These are phyloP conservation scores for Taeniopygia guttata DNA, from an alignment of 2,797 vertebrate genomes.

Conservation along the genomic window DNA sequence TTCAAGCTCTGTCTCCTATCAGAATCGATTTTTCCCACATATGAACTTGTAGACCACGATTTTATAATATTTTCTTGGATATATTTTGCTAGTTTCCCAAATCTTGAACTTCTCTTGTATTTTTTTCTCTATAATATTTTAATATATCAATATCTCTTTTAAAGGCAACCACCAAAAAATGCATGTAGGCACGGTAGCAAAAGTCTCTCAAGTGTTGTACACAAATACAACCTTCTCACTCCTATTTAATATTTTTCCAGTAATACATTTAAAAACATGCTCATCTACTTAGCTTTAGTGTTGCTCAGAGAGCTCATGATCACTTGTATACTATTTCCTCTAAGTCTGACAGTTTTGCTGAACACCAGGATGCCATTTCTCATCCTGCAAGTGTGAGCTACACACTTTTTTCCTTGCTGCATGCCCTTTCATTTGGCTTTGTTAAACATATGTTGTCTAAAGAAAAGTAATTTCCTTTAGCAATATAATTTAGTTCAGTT, in stretches of 20 bases:
- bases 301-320: background rate
- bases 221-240: background rate
- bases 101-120: background rate
- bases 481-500: background rate
- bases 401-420: background rate
- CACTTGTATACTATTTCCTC: background rate
- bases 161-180: background rate
- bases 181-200: background rate
- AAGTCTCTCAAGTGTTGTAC: background rate
- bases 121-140: background rate
- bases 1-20: background rate
- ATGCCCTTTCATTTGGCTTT: background rate
- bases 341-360: background rate
- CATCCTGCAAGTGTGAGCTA: background rate
- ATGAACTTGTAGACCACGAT: background rate
- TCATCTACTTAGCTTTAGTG: background rate
- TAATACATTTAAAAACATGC: background rate
- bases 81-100: background rate
- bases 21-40: fast-evolving
- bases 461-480: background rate
- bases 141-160: background rate
- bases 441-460: background rate
- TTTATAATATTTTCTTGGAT: background rate
- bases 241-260: background rate
- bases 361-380: background rate